Percentiles rank a stretch among this genome's conserved stretches.
Evolutionary conservation across 2,113 vertebrate species (phyloP).

Genomic region (Ranitomeya imitator): DNA sequence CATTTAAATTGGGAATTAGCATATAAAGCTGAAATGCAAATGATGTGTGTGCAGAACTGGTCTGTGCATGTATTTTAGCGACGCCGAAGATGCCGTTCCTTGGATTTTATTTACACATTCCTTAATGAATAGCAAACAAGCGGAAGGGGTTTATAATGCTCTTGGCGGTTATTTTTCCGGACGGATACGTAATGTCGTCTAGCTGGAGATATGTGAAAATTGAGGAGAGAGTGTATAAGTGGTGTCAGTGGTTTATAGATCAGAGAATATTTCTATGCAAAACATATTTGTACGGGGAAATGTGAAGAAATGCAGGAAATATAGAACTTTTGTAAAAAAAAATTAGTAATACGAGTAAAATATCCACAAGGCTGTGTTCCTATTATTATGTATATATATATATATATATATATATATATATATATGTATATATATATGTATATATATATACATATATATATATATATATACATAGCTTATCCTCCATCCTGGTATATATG

Average conservation of each 20-base stretch:
- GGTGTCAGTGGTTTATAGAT: not conserved
- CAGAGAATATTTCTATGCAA: not conserved
- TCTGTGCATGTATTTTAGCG: not conserved
- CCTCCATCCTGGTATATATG: no score
- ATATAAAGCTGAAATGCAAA: slow-evolving; percentile 34
- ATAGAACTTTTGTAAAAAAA: not conserved
- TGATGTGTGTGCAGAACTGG: slow-evolving; percentile 6
- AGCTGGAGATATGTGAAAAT: not conserved
- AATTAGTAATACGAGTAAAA: no score
- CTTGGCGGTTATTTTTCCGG: not conserved
- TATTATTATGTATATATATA: no score
- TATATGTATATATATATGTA: no score
- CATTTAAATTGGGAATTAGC: slow-evolving; percentile 10
- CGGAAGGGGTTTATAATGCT: not conserved
- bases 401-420: no score
- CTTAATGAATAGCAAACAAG: slow-evolving; percentile 28
- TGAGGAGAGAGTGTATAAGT: not conserved
- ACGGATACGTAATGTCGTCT: not conserved
- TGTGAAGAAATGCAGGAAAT: not conserved
- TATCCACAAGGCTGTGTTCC: no score
- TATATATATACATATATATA: no score
- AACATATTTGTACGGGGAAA: not conserved
- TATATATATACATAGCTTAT: no score
- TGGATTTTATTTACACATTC: slow-evolving; percentile 20
- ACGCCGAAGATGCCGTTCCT: not conserved